Percentiles rank a stretch among this genome's conserved stretches.
Evolutionary conservation across 2,888 invertebrate species (phyloP).

Genomic region (Phyto melanocephala): DNA sequence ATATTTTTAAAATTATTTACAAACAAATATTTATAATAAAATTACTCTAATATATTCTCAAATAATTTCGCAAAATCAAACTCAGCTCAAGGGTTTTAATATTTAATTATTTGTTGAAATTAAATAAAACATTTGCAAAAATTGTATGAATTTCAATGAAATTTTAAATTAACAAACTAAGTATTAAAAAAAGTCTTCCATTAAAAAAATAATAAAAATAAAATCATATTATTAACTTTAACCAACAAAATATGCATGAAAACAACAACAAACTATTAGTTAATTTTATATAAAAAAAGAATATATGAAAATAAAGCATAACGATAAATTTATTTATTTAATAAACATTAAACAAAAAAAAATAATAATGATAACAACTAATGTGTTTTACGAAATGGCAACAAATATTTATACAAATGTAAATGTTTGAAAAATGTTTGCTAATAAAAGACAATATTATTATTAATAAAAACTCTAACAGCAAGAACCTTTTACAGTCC

Average conservation of each 20-base stretch:
- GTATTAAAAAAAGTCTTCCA: constrained; percentile 46
- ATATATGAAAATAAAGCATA: not conserved
- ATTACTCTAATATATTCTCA: no score
- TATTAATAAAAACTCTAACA: not conserved
- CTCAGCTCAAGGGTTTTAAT: constrained; percentile 14
- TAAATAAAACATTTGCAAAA: not conserved
- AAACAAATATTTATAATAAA: no score
- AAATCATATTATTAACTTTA: not conserved
- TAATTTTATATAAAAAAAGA: constrained; percentile 44
- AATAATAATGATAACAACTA: constrained; percentile 49
- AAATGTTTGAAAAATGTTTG: not conserved
- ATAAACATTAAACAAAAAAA: constrained; percentile 40
- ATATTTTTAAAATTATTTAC: no score
- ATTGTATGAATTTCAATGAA: constrained; percentile 6
- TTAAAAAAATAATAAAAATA: not conserved
- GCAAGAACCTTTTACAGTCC: constrained; percentile 70
- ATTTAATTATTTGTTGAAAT: not conserved
- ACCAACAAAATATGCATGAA: no score
- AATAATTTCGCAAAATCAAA: no score
- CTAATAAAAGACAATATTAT: constrained; percentile 1
- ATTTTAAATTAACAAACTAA: constrained; percentile 15
- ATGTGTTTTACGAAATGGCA: constrained; percentile 48
- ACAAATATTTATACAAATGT: not conserved
- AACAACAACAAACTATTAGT: not conserved
- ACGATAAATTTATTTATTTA: constrained; percentile 48